Percentiles rank a stretch among this genome's conserved stretches.
phyloP scores from a whole-genome alignment of 1,140 invertebrate genomes.

The Micrasema longulum region DNA sequence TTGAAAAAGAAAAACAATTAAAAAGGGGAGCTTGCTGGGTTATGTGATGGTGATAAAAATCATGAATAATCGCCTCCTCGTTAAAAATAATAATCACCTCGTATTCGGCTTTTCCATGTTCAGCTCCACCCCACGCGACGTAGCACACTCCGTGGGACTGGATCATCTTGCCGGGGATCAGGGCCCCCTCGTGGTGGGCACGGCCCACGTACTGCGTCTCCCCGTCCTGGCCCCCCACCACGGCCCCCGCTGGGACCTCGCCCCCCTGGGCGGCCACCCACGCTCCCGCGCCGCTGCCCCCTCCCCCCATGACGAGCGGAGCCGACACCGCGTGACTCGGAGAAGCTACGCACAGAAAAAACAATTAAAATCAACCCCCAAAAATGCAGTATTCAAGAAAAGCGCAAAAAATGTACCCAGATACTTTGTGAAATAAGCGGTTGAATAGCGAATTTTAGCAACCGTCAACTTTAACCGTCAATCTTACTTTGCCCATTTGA shows the following conservation, averaged over 20 bases:
- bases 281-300: constrained; percentile 59
- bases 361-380: not conserved
- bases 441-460: constrained; percentile 17
- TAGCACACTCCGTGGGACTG: constrained; percentile 80
- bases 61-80: too few relatives aligned
- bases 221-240: constrained; percentile 79
- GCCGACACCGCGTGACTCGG: constrained; percentile 25
- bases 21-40: too few relatives aligned
- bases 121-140: constrained; percentile 81
- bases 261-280: constrained; percentile 78
- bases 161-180: constrained; percentile 83
- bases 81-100: constrained; percentile 72
- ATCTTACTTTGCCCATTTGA: too few relatives aligned
- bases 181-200: constrained; percentile 78
- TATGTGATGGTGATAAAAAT: too few relatives aligned
- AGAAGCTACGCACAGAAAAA: constrained; percentile 1
- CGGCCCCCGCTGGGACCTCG: constrained; percentile 76
- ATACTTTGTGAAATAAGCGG: constrained; percentile 34
- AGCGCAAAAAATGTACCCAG: constrained; percentile 41
- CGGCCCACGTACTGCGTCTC: constrained; percentile 81
- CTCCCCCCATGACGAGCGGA: constrained; percentile 46
- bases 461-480: too few relatives aligned
- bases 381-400: constrained; percentile 3
- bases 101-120: constrained; percentile 81
- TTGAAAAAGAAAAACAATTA: too few relatives aligned